Evolutionary conservation across 2,797 vertebrate genomes (phyloP).

Genomic region (Hypotaenidia okinawae): DNA sequence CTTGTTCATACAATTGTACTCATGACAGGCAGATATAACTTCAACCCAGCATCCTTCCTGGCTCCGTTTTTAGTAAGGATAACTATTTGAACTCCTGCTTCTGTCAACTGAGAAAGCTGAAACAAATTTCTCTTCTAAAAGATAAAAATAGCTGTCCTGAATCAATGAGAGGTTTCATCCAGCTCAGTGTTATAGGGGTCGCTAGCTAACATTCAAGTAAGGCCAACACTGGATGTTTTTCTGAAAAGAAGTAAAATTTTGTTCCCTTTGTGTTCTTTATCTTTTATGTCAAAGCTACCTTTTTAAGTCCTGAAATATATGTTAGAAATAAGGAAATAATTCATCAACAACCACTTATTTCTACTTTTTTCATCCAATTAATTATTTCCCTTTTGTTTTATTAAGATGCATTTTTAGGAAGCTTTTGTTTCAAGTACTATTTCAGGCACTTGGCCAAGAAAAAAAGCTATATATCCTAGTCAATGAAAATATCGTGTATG

Average conservation of each 20-base stretch:
- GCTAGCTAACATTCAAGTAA: neutral
- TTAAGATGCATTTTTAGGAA: neutral
- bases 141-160: neutral
- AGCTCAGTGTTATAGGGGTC: neutral
- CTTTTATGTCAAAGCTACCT: neutral
- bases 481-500: neutral
- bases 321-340: neutral
- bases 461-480: neutral
- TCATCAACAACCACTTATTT: neutral
- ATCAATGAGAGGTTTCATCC: neutral
- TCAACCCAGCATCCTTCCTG: neutral
- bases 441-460: neutral
- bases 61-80: neutral
- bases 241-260: neutral
- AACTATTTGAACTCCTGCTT: neutral
- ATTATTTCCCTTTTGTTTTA: neutral
- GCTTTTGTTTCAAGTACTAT: neutral
- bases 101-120: neutral
- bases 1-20: neutral
- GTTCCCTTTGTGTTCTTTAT: neutral
- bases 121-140: neutral
- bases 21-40: neutral
- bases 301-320: neutral
- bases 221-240: neutral
- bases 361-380: neutral